Evolutionary conservation across 1,140 invertebrate species (phyloP), one percentile per base, ranked within the genome.

Genomic region (Apis dorsata): DNA sequence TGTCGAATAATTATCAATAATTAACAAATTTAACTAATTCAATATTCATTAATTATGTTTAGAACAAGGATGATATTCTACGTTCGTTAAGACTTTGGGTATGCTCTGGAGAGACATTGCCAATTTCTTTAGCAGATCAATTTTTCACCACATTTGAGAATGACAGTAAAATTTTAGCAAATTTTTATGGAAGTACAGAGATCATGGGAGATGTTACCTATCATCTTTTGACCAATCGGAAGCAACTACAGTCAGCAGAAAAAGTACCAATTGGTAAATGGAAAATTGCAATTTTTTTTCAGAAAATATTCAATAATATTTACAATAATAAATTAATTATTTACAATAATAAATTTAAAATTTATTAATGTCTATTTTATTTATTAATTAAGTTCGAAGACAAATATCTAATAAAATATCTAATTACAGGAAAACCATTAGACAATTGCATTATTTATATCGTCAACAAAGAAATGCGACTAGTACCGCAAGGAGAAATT

Each of bases 181-280:
- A 98, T 90, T 98, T 98, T 91, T 98, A 98, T 88, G 98, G 98
- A 0, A 98, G 97, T 84, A 98, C 98, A 0, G 98, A 98, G 92
- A 95, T 97, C 17, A 97, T 97, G 96, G 97, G 96, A 0, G 97
- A 98, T 90, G 97, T 97, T 8, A 97, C 97, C 0, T 97, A 95
- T 88, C 95, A 96, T 74, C 86, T 95, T 3, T 93, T 96, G 17
- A 91, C 84, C 3, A 91, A 90, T 13, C 24, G 79, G 44, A 92
- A 94, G 2, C 96, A 98, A 81, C 89, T 97, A 53, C 93, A 95
- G 51, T 88, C 94, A 59, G 93, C 95, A 24, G 94, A 96, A 10
- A 97, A 96, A 90, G 95, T 98, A 34, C 97, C 97, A 7, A 98
- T 98, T 83, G 97, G 97, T 97, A 93, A 94, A 92, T 34, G 21